phyloP scores from a whole-genome alignment of 2,797 vertebrate genomes.

The Sebastes minor region DNA sequence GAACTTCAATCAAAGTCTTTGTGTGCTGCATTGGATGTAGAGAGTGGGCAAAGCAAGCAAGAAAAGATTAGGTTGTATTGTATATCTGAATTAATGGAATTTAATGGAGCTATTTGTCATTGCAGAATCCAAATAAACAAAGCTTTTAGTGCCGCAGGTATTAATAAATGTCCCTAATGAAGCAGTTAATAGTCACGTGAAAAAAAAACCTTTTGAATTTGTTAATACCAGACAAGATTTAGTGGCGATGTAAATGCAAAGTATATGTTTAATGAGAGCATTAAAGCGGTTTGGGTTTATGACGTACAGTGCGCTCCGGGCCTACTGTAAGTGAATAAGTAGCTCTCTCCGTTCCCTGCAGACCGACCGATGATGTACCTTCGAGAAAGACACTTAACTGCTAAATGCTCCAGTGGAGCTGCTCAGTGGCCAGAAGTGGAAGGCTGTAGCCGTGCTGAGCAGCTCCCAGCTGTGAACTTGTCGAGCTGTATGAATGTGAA shows the following conservation, averaged over 20 bases:
- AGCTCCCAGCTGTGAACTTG: slow-evolving; percentile 67
- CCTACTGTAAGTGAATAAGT: slow-evolving; percentile 41
- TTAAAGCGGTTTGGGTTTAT: slow-evolving; percentile 3
- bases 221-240: neutral
- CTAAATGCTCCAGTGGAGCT: slow-evolving; percentile 74
- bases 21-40: neutral
- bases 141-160: neutral
- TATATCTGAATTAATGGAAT: neutral
- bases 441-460: slow-evolving; percentile 38
- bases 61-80: neutral
- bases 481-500: slow-evolving; percentile 58
- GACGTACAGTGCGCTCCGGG: neutral
- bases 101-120: neutral
- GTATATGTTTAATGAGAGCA: slow-evolving; percentile 8
- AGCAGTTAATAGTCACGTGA: neutral
- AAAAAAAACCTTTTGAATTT: neutral
- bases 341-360: slow-evolving; percentile 19
- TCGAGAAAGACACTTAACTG: slow-evolving; percentile 56
- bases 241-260: neutral
- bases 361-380: slow-evolving; percentile 45
- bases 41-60: neutral
- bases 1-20: neutral
- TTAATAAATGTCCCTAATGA: neutral
- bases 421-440: slow-evolving; percentile 55
- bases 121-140: neutral